These are phyloP conservation scores for Perodicticus potto DNA, from an alignment of 2,797 vertebrate species.

Conservation along the genomic window DNA sequence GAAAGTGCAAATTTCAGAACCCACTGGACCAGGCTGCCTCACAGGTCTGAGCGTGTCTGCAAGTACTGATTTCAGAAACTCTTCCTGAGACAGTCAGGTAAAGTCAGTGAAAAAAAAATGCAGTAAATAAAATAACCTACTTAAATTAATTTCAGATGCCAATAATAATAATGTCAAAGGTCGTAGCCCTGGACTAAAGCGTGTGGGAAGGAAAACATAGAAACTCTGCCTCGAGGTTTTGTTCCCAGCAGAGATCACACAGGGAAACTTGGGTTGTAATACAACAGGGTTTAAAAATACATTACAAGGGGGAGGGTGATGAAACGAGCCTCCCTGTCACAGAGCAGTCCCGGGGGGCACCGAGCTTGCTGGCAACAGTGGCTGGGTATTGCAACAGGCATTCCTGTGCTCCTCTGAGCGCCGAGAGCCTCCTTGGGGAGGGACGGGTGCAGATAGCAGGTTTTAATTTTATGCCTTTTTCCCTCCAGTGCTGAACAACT, in stretches of 20 bases:
- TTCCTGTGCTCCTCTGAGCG: conserved; percentile 74
- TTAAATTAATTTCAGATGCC: conserved; percentile 37
- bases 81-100: conserved; percentile 12
- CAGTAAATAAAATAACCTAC: not conserved
- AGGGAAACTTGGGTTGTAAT: conserved; percentile 47
- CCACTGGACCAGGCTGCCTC: not conserved
- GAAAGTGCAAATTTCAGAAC: not conserved
- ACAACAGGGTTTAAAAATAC: conserved; percentile 78
- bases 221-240: conserved; percentile 40
- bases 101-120: not conserved
- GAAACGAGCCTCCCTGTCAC: conserved; percentile 71
- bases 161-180: conserved; percentile 33
- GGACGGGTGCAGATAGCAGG: not conserved
- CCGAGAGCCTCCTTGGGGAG: conserved; percentile 45
- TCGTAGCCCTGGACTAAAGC: not conserved
- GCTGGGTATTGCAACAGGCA: conserved; percentile 85
- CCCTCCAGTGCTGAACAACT: conserved; percentile 53
- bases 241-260: not conserved
- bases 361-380: conserved; percentile 78
- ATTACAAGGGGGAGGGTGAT: conserved; percentile 79
- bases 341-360: conserved; percentile 43
- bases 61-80: not conserved
- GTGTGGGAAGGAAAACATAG: not conserved
- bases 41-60: not conserved
- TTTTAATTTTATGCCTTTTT: conserved; percentile 71